Evolutionary conservation across 2,888 invertebrate genomes (phyloP), one percentile per base, ranked within the genome.

Genomic region (Podotricha telesiphe): DNA sequence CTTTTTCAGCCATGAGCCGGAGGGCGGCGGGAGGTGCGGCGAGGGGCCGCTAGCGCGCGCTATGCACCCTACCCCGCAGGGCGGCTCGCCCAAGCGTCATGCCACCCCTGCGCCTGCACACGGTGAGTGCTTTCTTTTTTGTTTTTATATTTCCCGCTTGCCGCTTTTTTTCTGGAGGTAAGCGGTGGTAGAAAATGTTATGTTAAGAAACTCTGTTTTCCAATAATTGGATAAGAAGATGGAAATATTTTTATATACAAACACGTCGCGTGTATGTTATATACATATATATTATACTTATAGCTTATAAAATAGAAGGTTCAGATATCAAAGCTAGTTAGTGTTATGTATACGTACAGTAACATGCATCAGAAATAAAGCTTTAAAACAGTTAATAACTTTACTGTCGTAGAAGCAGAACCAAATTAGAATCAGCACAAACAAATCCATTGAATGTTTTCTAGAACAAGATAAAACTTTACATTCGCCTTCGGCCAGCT

Each of bases 1-100:
- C 59, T 70, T 74, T 89, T 94, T 0, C 93, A 95, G 95, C 94
- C 95, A 94, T 94, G 95, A 94, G 91, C 95, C 94, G 89, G 95
- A 94, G 86, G 93, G 93, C 82, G 94, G 94, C 86, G 94, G 94
- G 77, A 91, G 94, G 82, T 94, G 86, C 82, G 94, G 91, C 80
- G 94, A 94, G 76, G 94, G 95, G 74, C 93, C 94, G 82, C 86
- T 91, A 87, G 91, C 92, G 87, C 87, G 94, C 89, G 88, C 94
- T 84, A 86, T 94, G 94, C 84, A 94, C 87, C 82, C 89, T 69
- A 84, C 93, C 78, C 86, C 93, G 81, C 83, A 93, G 86, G 82
- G 93, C 87, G 86, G 92, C 85, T 85, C 93, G 91, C 86, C 92
- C 80, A 89, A 92, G 77, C 82, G 94, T 83, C 87, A 94, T 73